Base-by-base conservation (phyloP, 2,888 invertebrate species). In the Meganola albula region DNA sequence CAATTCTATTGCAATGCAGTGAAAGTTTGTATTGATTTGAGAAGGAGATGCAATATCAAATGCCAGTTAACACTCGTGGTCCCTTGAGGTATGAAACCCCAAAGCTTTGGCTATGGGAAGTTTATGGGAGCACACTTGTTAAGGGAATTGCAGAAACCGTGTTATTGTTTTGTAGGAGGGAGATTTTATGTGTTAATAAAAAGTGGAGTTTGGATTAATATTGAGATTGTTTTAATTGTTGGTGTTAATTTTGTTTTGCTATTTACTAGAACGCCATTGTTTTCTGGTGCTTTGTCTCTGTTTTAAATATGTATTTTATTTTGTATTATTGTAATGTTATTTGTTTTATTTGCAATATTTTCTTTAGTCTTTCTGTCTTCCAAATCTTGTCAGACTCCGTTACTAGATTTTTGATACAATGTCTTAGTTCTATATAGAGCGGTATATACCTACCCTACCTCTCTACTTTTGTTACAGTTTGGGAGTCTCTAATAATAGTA, bases 41-140 rank as follows among this genome's bases (percentile, higher is more conserved):
- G 1, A 2, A 1, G 2, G 10, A 23, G 40, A 60, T 64, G 66
- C 63, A 70, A 74, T 75, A 72, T 66, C 59, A 63, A 66, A 56
- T 58, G 59, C 60, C 74, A 69, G 78, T 77, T 73, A 77, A 69
- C 73, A 65, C 65, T 51, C 58, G 53, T 61, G 63, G 65, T 78
- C 75, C 75, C 76, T 40, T 40, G 74, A 73, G 82, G 60, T 49
- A 54, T 29, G 48, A 66, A 74, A 66, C 73, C 74, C 75, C 73
- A 69, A 72, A 77, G 77, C 74, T 69, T 74, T 74, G 76, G 75
- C 75, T 72, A 64, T 74, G 69, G 74, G 65, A 79, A 71, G 69
- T 82, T 83, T 83, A 82, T 77, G 80, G 70, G 67, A 62, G 74
- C 69, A 70, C 82, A 80, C 78, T 83, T 79, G 79, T 79, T 58